These are phyloP conservation scores for Andrena marginata DNA, from an alignment of 2,888 invertebrate genomes.

Conservation along the genomic window DNA sequence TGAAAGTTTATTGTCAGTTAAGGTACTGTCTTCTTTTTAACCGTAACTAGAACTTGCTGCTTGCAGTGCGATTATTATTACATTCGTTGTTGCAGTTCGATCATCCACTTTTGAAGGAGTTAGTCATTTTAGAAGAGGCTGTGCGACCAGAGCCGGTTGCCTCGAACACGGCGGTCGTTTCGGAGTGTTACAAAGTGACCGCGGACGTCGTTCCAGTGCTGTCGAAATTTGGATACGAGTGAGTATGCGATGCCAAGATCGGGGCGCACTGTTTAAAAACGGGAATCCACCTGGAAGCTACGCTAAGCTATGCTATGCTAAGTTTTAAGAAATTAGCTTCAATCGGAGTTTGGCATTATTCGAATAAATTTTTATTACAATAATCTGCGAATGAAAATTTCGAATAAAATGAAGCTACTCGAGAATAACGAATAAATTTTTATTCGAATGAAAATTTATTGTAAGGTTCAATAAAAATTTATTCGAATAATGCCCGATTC, in stretches of 20 bases:
- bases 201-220: constrained; percentile 89
- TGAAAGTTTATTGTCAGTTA: constrained; percentile 90
- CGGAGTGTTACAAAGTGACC: constrained; percentile 90
- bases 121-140: constrained; percentile 84
- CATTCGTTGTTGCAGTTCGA: constrained; percentile 78
- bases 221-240: constrained; percentile 87
- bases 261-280: background rate
- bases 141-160: constrained; percentile 72
- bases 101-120: constrained; percentile 86
- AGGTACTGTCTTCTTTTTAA: constrained; percentile 77
- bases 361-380: too few species aligned
- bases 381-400: too few species aligned
- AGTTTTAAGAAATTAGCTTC: too few species aligned
- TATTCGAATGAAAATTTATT: too few species aligned
- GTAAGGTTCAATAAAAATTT: too few species aligned
- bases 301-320: too few species aligned
- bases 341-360: too few species aligned
- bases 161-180: constrained; percentile 86
- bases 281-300: too few species aligned
- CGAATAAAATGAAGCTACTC: too few species aligned
- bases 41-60: background rate
- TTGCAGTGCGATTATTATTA: background rate
- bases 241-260: constrained; percentile 67
- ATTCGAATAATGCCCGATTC: too few species aligned
- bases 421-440: too few species aligned